phyloP scores from a whole-genome alignment of 2,888 invertebrate species.

The Heterodera filipjevi region DNA sequence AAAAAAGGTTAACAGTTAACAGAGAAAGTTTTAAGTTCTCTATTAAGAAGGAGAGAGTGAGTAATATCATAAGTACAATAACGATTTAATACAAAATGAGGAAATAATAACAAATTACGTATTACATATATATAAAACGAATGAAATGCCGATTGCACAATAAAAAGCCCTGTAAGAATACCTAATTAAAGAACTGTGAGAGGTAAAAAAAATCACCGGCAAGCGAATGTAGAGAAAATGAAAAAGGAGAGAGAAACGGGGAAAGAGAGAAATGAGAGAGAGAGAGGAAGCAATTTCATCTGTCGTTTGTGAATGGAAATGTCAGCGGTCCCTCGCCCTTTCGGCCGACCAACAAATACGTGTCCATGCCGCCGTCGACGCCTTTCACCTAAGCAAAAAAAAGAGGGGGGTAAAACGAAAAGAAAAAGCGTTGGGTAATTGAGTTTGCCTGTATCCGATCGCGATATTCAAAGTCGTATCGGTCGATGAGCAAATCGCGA shows the following conservation, averaged over 20 bases:
- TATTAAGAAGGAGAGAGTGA: too few species aligned
- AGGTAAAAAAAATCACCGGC: too few species aligned
- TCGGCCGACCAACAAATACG: slow-evolving; percentile 59
- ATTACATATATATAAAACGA: too few species aligned
- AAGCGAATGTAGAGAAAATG: neutral
- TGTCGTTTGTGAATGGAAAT: slow-evolving; percentile 23
- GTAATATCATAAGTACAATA: too few species aligned
- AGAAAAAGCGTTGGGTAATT: neutral
- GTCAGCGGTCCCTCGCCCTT: slow-evolving; percentile 51
- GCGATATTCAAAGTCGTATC: slow-evolving; percentile 86
- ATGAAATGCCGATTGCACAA: too few species aligned
- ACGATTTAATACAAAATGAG: too few species aligned
- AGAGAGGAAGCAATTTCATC: slow-evolving; percentile 6
- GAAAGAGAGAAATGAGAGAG: neutral
- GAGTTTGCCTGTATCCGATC: slow-evolving; percentile 77
- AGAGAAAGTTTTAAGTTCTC: too few species aligned
- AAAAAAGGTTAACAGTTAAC: too few species aligned
- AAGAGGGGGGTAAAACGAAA: neutral
- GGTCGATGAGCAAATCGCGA: slow-evolving; percentile 71
- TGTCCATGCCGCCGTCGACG: slow-evolving; percentile 69
- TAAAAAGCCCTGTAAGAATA: too few species aligned
- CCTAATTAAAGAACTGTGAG: too few species aligned
- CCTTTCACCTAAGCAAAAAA: slow-evolving; percentile 77
- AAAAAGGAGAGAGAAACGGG: neutral
- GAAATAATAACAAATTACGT: too few species aligned